Base-by-base conservation (phyloP, 2,888 invertebrate species). In the Hermaeophaga mercurialis region DNA sequence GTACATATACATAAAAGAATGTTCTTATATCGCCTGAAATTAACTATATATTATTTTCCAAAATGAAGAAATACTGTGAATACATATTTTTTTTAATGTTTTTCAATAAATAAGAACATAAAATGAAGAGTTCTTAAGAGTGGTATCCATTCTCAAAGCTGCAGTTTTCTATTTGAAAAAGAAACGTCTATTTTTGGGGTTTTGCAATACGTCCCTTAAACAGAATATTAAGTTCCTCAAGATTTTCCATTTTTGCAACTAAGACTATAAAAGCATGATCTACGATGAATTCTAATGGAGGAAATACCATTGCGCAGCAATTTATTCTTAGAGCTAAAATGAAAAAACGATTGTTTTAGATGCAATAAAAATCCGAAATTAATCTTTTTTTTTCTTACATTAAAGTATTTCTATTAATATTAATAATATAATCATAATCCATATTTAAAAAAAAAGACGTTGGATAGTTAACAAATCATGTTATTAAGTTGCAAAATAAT, bases 171-270 rank as follows among this genome's bases (percentile, higher is more conserved):
- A 22, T 22, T 22, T 5, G 22, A 22, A 22, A 22, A 5, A 22
- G 4, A 22, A 22, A 22, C 7, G 22, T 22, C 22, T 11, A 31
- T 11, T 31, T 12, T 31, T 39, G 8, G n/a, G 19, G 18, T 5
- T 19, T 39, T 8, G n/a, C 19, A 39, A 39, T 39, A n/a, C 39
- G 39, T 6, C 39, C 39, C 19, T 39, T 47, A 9, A 12, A 46
- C 19, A 38, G 7, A 2, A 33, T 38, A 15, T 45, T 26, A 31
- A 22, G 3, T 39, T 39, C 19, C n/a, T 8, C n/a, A 19, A 19
- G 9, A 22, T 39, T 12, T 9, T 39, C 6, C n/a, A 18, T 39
- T 7, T 14, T 18, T 22, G 12, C 12, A 19, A 39, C 8, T 9
- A 39, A 12, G 3, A 19, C 19, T 18, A 43, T 24, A 11, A 43